Percentiles rank a stretch among this genome's conserved stretches.
Evolutionary conservation across 2,797 vertebrate species (phyloP).

Genomic region (Parambassis ranga): DNA sequence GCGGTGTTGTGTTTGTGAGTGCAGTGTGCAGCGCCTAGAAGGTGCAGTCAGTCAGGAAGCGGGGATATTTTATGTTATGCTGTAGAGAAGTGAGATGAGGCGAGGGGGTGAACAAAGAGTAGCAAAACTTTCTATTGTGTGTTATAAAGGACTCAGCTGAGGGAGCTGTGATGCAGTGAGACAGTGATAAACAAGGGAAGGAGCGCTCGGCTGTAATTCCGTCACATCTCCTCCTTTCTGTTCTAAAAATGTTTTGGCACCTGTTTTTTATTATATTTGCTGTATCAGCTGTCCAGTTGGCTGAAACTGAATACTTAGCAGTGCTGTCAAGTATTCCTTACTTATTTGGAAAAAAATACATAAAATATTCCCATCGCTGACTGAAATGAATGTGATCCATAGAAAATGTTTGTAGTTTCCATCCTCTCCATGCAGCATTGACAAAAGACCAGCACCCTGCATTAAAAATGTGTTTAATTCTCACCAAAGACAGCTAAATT

Average conservation of each 20-base stretch:
- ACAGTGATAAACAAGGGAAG: constrained; percentile 7
- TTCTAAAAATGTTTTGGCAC: not conserved
- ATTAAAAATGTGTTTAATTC: not conserved
- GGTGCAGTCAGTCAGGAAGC: constrained; percentile 9
- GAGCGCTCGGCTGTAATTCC: constrained; percentile 11
- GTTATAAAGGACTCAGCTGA: constrained; percentile 1
- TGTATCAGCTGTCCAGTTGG: constrained; percentile 4
- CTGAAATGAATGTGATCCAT: not conserved
- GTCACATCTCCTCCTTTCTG: not conserved
- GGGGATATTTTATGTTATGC: constrained; percentile 14
- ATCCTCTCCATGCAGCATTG: not conserved
- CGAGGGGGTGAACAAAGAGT: not conserved
- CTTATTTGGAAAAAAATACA: not conserved
- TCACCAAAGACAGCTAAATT: not conserved
- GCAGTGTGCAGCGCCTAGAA: constrained; percentile 17
- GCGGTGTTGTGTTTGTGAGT: constrained; percentile 3
- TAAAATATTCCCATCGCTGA: not conserved
- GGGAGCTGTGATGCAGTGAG: not conserved
- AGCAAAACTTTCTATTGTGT: constrained; percentile 21
- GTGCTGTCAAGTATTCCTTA: constrained; percentile 1
- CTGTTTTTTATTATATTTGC: constrained; percentile 7
- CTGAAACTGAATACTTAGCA: not conserved
- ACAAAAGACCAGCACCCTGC: too few relatives aligned
- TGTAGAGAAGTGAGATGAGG: constrained; percentile 13
- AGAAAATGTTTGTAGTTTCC: not conserved